These are phyloP conservation scores for Littorina saxatilis DNA, from an alignment of 1,140 invertebrate genomes.

Conservation along the genomic window DNA sequence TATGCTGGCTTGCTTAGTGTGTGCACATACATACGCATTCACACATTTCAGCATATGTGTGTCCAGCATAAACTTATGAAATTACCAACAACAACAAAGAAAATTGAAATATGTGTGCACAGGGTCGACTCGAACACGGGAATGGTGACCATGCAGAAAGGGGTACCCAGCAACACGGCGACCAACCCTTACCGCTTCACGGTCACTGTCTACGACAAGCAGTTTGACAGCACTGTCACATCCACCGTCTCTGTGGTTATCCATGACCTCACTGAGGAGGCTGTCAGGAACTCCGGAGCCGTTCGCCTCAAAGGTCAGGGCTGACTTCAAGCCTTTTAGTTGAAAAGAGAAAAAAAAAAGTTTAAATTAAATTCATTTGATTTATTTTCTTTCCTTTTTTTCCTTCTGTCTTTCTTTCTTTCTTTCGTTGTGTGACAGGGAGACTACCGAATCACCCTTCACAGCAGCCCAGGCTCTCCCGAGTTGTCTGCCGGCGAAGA, in stretches of 20 bases:
- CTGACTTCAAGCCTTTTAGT: conserved; percentile 76
- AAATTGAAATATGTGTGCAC: too few species aligned
- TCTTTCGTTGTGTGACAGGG: too few species aligned
- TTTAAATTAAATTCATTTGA: too few species aligned
- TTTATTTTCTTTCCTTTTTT: too few species aligned
- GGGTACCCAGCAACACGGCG: conserved; percentile 89
- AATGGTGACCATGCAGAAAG: conserved; percentile 95
- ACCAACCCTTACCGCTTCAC: conserved; percentile 34
- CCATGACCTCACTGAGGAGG: conserved; percentile 95
- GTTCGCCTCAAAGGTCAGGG: conserved; percentile 86
- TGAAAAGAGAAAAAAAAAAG: neutral
- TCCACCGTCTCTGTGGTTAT: conserved; percentile 95
- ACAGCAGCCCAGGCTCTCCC: too few species aligned
- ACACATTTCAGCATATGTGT: neutral
- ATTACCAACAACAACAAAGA: too few species aligned
- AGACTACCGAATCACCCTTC: too few species aligned
- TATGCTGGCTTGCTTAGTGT: neutral
- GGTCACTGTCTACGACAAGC: conserved; percentile 42
- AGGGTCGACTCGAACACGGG: conserved; percentile 83
- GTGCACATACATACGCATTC: neutral
- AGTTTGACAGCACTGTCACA: conserved; percentile 71
- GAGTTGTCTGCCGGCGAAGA: too few species aligned
- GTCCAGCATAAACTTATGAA: too few species aligned
- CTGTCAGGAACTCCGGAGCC: conserved; percentile 95
- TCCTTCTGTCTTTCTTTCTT: neutral